Conservation (phyloP, 2,797 vertebrate species). For the Pipistrellus nathusii region DNA sequence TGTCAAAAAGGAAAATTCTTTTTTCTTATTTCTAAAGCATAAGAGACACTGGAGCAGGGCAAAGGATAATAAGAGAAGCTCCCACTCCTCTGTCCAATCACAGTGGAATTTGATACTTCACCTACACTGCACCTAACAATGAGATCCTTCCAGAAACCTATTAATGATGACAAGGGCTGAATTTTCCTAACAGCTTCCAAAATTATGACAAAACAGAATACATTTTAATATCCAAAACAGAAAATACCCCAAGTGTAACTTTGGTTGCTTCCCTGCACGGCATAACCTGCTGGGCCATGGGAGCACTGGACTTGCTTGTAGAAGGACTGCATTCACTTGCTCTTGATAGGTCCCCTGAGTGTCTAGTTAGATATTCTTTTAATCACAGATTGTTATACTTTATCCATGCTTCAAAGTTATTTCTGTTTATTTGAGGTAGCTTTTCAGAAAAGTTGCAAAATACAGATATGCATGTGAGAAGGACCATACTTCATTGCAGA, state of each 20-base stretch:
- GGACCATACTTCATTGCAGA: conserved; percentile 22
- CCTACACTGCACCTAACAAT: neutral
- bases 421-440: conserved; percentile 54
- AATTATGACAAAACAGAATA: neutral
- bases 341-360: conserved; percentile 73
- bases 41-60: neutral
- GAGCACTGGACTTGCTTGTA: neutral
- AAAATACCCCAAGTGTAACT: conserved; percentile 13
- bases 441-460: conserved; percentile 72
- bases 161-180: conserved; percentile 1
- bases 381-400: conserved; percentile 51
- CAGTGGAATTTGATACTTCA: neutral
- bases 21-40: neutral
- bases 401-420: conserved; percentile 42
- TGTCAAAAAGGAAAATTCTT: conserved; percentile 25
- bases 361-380: conserved; percentile 58
- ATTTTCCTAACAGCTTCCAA: conserved; percentile 31
- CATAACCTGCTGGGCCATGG: neutral
- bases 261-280: conserved; percentile 17
- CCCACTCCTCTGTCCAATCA: neutral
- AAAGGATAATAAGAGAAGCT: neutral
- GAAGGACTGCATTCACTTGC: conserved; percentile 63
- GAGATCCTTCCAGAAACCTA: neutral
- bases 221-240: conserved; percentile 52
- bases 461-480: neutral